Conservation (phyloP, 2,888 invertebrate genomes). For the Agriotes lineatus region DNA sequence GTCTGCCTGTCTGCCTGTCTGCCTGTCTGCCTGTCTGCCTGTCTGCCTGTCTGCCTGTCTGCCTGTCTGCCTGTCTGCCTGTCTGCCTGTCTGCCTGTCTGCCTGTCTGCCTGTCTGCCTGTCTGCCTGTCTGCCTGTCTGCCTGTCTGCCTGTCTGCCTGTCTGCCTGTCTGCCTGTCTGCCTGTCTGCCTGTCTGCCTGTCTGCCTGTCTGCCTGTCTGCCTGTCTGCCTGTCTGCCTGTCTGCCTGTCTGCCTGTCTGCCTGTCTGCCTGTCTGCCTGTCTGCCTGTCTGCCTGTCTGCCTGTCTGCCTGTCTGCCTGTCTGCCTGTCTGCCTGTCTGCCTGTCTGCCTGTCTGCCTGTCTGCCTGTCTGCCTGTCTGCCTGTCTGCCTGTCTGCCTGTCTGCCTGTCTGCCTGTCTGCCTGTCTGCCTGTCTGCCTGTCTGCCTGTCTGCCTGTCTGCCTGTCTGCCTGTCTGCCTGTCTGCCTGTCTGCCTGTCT, state of each 20-base stretch:
- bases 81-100: slow-evolving; percentile 37
- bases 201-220: slow-evolving; percentile 23
- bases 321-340: slow-evolving; percentile 21
- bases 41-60: slow-evolving; percentile 16
- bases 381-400: slow-evolving; percentile 5
- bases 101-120: slow-evolving; percentile 32
- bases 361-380: slow-evolving; percentile 18
- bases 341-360: slow-evolving; percentile 19
- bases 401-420: slow-evolving; percentile 12
- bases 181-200: slow-evolving; percentile 23
- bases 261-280: slow-evolving; percentile 47
- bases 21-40: slow-evolving; percentile 18
- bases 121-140: slow-evolving; percentile 26
- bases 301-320: slow-evolving; percentile 20
- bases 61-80: slow-evolving; percentile 48
- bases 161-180: slow-evolving; percentile 19
- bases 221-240: not conserved
- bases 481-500: slow-evolving; percentile 3
- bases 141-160: slow-evolving; percentile 15
- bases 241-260: slow-evolving; percentile 29
- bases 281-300: slow-evolving; percentile 42
- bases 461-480: slow-evolving; percentile 8
- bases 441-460: slow-evolving; percentile 9
- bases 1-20: slow-evolving; percentile 19
- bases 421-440: slow-evolving; percentile 10